phyloP scores from a whole-genome alignment of 2,113 vertebrate species.

The Xiphias gladius region DNA sequence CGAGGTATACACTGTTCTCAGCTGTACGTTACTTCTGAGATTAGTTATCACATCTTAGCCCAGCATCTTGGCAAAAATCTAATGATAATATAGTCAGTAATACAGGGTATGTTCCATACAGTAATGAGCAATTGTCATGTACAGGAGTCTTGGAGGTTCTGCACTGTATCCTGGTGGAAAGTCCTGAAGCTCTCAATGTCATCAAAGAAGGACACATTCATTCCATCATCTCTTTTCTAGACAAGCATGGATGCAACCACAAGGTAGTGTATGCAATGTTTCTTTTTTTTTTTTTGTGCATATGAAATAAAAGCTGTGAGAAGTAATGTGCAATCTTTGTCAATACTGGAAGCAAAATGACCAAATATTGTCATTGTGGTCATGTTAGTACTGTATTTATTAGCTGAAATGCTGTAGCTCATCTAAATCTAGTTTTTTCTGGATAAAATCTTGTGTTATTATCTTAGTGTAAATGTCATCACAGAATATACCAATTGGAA shows the following conservation, averaged over 20 bases:
- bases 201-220: conserved; percentile 96
- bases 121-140: neutral
- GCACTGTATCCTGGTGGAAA: conserved; percentile 94
- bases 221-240: conserved; percentile 93
- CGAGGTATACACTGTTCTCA: neutral
- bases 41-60: neutral
- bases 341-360: neutral
- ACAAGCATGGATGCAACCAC: conserved; percentile 93
- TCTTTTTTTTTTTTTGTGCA: neutral
- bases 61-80: neutral
- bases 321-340: neutral
- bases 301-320: neutral
- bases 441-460: neutral
- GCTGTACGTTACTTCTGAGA: neutral
- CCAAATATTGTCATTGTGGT: neutral
- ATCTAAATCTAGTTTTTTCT: neutral
- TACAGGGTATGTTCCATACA: neutral
- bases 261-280: conserved; percentile 83
- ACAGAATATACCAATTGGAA: neutral
- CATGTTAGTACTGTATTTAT: neutral
- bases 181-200: conserved; percentile 93
- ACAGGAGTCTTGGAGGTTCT: conserved; percentile 95
- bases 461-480: neutral
- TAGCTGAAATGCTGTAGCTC: neutral
- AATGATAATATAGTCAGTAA: neutral